Percentiles rank a stretch among this genome's conserved stretches.
Evolutionary conservation across 2,113 vertebrate species (phyloP).

Genomic region (Silurus glanis): DNA sequence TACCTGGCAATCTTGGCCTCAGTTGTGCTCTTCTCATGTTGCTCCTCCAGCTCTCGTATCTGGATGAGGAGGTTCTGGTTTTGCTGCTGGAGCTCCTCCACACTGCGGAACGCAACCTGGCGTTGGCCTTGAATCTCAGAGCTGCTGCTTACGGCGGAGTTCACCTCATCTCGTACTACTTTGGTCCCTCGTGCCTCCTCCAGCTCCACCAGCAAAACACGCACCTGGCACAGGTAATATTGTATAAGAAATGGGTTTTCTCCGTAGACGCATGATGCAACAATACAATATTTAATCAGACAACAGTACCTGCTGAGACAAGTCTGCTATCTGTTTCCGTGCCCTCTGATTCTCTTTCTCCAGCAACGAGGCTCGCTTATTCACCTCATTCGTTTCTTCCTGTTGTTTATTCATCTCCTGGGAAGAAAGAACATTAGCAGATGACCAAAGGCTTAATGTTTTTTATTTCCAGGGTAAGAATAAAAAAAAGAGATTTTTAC

Average conservation of each 20-base stretch:
- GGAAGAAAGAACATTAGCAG: constrained; percentile 26
- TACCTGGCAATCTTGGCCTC: constrained; percentile 82
- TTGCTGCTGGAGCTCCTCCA: constrained; percentile 90
- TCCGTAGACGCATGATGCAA: background rate
- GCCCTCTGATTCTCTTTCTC: constrained; percentile 84
- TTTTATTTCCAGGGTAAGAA: too few species aligned
- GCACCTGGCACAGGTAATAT: constrained; percentile 71
- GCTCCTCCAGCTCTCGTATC: constrained; percentile 85
- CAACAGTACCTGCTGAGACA: constrained; percentile 80
- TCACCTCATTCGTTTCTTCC: constrained; percentile 84
- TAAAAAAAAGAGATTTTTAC: background rate
- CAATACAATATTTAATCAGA: background rate
- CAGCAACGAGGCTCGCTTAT: constrained; percentile 78
- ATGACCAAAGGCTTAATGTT: background rate
- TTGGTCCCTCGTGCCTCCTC: constrained; percentile 87
- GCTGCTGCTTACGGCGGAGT: constrained; percentile 85
- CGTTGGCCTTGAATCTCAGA: constrained; percentile 81
- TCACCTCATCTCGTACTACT: constrained; percentile 82
- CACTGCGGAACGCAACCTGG: constrained; percentile 86
- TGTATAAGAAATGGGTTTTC: background rate
- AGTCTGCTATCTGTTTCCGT: constrained; percentile 85
- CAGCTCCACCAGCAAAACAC: constrained; percentile 86
- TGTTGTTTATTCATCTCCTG: constrained; percentile 91
- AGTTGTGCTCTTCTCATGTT: constrained; percentile 79
- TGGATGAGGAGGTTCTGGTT: constrained; percentile 87